These are phyloP conservation scores for Harpagifer antarcticus DNA, from an alignment of 2,797 vertebrate genomes.

Conservation along the genomic window DNA sequence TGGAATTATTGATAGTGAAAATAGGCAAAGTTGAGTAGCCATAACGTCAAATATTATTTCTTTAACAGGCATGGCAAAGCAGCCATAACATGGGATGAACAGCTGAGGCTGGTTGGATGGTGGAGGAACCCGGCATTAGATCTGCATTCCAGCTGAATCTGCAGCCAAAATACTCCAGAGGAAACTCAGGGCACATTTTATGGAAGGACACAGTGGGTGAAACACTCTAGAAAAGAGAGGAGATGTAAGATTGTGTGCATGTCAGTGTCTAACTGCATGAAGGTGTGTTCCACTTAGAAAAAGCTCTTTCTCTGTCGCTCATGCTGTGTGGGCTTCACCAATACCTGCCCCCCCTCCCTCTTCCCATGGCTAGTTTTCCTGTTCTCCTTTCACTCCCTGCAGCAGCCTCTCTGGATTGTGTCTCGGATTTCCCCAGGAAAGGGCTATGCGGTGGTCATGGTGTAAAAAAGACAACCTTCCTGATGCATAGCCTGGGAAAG, in stretches of 20 bases:
- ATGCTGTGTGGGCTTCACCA: slow-evolving; percentile 76
- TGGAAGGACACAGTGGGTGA: slow-evolving; percentile 37
- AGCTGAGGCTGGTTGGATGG: slow-evolving; percentile 68
- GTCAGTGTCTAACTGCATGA: slow-evolving; percentile 28
- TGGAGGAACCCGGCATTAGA: slow-evolving; percentile 72
- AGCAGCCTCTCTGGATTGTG: slow-evolving; percentile 78
- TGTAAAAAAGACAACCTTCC: slow-evolving; percentile 87
- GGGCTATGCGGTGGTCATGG: slow-evolving; percentile 82
- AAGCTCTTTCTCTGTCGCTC: slow-evolving; percentile 65
- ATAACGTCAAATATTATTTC: slow-evolving; percentile 65
- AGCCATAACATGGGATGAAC: slow-evolving; percentile 75
- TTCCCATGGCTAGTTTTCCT: slow-evolving; percentile 82
- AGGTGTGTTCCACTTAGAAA: slow-evolving; percentile 59
- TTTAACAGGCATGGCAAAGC: slow-evolving; percentile 64
- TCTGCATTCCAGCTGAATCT: slow-evolving; percentile 78
- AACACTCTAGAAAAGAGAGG: slow-evolving; percentile 57
- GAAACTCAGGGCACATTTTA: slow-evolving; percentile 51
- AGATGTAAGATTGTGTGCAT: slow-evolving; percentile 44
- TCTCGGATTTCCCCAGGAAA: slow-evolving; percentile 85
- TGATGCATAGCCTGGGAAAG: slow-evolving; percentile 85
- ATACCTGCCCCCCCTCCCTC: slow-evolving; percentile 70
- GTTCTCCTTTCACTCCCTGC: slow-evolving; percentile 76
- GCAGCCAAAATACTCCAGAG: slow-evolving; percentile 70
- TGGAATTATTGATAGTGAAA: slow-evolving; percentile 58
- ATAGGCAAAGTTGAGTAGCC: slow-evolving; percentile 50